A percentile compares a stretch with the other conserved stretches of the same genome.
These are phyloP conservation scores for Erynnis tages DNA, from an alignment of 2,888 invertebrate species.

Conservation along the genomic window DNA sequence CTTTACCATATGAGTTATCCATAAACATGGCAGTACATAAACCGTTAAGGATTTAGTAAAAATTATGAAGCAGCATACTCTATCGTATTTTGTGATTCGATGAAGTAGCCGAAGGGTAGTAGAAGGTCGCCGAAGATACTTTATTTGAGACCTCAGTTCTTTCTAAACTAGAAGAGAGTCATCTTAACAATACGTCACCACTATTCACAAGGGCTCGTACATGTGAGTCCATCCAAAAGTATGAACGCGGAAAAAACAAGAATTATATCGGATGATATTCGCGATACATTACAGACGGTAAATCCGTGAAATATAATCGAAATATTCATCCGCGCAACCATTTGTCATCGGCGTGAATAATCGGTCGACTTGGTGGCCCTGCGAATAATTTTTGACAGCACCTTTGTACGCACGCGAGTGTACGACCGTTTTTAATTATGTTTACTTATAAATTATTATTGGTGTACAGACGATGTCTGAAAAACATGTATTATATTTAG, in stretches of 20 bases:
- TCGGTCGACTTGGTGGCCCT: constrained; percentile 42
- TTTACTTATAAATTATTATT: constrained; percentile 22
- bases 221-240: not conserved
- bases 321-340: constrained; percentile 42
- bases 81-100: too few species aligned
- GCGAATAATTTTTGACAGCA: constrained; percentile 67
- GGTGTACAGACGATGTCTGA: not conserved
- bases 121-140: too few species aligned
- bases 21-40: too few species aligned
- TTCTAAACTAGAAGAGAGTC: too few species aligned
- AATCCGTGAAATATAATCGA: constrained; percentile 63
- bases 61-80: too few species aligned
- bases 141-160: too few species aligned
- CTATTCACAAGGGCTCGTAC: not conserved
- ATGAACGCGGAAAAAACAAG: constrained; percentile 10
- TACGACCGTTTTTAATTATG: constrained; percentile 22
- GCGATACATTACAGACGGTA: constrained; percentile 47
- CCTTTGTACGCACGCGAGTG: constrained; percentile 35
- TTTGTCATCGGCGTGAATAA: constrained; percentile 72
- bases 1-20: too few species aligned
- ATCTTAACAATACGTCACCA: too few species aligned
- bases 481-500: not conserved
- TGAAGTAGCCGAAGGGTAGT: too few species aligned
- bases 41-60: too few species aligned
- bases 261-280: constrained; percentile 16